These are phyloP conservation scores for western clawed frog (Xenopus tropicalis) DNA, from an alignment of 2,113 vertebrate genomes.

Conservation along the genomic window DNA sequence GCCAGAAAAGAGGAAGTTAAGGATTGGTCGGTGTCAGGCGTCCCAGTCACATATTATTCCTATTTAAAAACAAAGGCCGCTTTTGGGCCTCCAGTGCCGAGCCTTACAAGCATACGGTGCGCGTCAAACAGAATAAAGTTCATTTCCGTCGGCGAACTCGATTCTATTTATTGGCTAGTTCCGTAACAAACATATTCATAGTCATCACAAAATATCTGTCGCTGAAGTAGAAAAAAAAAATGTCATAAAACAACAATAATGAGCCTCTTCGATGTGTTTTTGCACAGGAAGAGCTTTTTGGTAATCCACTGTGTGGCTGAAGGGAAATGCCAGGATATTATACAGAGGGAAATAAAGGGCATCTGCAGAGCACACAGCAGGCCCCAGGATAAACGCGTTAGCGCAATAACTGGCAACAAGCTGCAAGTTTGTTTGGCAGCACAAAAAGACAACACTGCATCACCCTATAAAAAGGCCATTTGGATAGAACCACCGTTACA, in stretches of 20 bases:
- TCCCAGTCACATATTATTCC: constrained; percentile 28
- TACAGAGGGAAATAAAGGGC: background rate
- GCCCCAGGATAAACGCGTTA: too few relatives aligned
- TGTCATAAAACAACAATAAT: too few relatives aligned
- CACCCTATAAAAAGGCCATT: too few relatives aligned
- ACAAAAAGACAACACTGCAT: too few relatives aligned
- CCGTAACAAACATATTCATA: background rate
- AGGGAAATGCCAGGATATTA: background rate
- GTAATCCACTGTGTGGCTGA: background rate
- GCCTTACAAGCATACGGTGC: background rate
- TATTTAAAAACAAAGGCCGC: constrained; percentile 24
- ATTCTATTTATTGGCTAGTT: background rate
- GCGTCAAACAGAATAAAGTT: background rate
- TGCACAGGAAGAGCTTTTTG: too few relatives aligned
- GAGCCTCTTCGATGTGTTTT: too few relatives aligned
- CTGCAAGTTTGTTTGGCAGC: too few relatives aligned
- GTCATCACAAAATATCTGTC: background rate
- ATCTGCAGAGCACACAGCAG: too few relatives aligned
- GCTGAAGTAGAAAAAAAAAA: background rate
- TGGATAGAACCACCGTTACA: too few relatives aligned
- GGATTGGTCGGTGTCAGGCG: constrained; percentile 19
- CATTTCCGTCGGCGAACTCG: too few relatives aligned
- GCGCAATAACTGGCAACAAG: too few relatives aligned
- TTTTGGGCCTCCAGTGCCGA: too few relatives aligned
- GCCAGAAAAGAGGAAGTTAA: constrained; percentile 40